Evolutionary conservation across 2,797 vertebrate genomes (phyloP), one percentile per base, ranked within the genome.

Genomic region (Danionella dracula): DNA sequence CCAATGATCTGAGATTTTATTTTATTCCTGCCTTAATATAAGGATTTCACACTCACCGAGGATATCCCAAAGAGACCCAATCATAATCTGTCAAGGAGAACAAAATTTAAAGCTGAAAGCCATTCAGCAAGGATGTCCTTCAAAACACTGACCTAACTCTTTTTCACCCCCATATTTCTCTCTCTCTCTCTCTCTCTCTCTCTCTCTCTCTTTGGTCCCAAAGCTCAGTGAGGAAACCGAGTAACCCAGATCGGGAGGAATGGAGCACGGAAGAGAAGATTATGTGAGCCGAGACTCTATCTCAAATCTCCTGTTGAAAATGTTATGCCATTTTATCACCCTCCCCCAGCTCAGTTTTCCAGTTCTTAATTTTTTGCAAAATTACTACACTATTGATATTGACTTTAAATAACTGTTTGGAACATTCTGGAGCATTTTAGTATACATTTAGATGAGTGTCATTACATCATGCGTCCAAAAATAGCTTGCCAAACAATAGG

Each of bases 51-150:
- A 20, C 23, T 4, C 27, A 7, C 27, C 31, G 9, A 42, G 42
- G 15, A 19, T 64, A 37, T 31, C 35, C 31, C 2, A 13, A 32
- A 74, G 8, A 37, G 32, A 20, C 19, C 41, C 61, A 8, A 13
- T 50, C 34, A 31, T 21, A 38, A 62, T 21, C 34, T 48, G 13
- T 64, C 13, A 61, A 32, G 8, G 31, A 55, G 20, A 62, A 78
- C 56, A 78, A 72, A 80, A 82, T 79, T 77, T 82, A 75, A 84
- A 85, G 46, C 73, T 83, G 81, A 84, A 78, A 77, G 77, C 79
- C 83, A 82, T 87, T 87, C 82, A 85, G 83, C 83, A 83, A 88
- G 80, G 74, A 88, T 88, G 88, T 86, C 87, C 89, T 90, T 90
- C 86, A 89, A 76, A 84, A 81, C 83, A 82, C 85, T 81, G 78